These are phyloP conservation scores for Augochlorella aurata DNA, from an alignment of 2,888 invertebrate species.

Conservation along the genomic window DNA sequence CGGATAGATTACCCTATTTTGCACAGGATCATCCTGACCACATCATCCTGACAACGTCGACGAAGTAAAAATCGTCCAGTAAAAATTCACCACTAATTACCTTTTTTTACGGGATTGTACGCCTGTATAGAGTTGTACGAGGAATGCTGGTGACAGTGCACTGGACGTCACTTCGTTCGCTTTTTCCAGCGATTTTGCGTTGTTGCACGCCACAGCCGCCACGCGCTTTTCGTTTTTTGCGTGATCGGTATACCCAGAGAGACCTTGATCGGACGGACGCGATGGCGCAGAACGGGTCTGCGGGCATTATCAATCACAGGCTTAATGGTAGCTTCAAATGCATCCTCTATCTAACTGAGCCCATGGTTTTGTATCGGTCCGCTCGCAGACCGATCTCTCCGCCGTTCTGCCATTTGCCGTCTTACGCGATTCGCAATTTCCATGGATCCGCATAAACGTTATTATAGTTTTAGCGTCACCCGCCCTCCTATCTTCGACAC, in stretches of 20 bases:
- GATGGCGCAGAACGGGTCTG: conserved; percentile 75
- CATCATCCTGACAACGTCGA: too few relatives aligned
- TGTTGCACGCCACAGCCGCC: conserved; percentile 56
- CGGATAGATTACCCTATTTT: neutral
- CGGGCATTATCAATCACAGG: conserved; percentile 77
- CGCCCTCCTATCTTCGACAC: neutral
- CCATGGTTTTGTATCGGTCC: conserved; percentile 55
- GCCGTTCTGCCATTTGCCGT: conserved; percentile 27
- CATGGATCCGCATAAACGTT: conserved; percentile 37
- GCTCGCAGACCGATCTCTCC: conserved; percentile 47
- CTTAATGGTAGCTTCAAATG: conserved; percentile 76
- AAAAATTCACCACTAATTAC: conserved; percentile 11
- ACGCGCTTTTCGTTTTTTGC: conserved; percentile 68
- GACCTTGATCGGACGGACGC: conserved; percentile 72
- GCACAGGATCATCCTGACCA: neutral
- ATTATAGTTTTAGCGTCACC: conserved; percentile 41
- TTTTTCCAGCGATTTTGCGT: conserved; percentile 66
- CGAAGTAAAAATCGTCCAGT: neutral
- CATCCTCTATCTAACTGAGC: conserved; percentile 70
- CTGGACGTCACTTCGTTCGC: conserved; percentile 51
- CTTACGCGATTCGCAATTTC: conserved; percentile 23
- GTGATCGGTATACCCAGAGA: conserved; percentile 65
- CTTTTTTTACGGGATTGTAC: neutral
- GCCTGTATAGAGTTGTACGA: conserved; percentile 39
- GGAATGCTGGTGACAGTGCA: conserved; percentile 66